phyloP scores from a whole-genome alignment of 2,797 vertebrate species.

The Pipistrellus pipistrellus region DNA sequence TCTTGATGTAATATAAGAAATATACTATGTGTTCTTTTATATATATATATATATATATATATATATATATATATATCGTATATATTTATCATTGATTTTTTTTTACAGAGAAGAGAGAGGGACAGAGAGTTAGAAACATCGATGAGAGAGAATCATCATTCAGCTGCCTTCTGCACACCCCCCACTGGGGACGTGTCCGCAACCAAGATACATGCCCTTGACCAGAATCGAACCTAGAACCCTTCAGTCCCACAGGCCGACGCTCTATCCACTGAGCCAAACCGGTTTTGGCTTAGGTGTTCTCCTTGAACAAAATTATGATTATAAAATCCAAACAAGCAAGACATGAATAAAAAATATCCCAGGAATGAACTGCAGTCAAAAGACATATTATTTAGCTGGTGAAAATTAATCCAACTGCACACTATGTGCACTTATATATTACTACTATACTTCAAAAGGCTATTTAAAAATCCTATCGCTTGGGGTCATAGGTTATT shows the following conservation, averaged over 20 bases:
- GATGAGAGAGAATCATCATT: too few species aligned
- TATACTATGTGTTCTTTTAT: background rate
- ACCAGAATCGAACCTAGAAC: too few species aligned
- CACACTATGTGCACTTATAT: background rate
- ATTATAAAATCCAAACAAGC: slow-evolving; percentile 35
- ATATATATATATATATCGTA: too few species aligned
- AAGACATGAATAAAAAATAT: slow-evolving; percentile 34
- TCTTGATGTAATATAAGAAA: slow-evolving; percentile 20
- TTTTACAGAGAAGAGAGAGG: too few species aligned
- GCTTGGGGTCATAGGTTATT: background rate
- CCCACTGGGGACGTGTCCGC: too few species aligned
- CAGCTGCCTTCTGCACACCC: too few species aligned
- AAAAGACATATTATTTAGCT: slow-evolving; percentile 50
- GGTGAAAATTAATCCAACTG: slow-evolving; percentile 55
- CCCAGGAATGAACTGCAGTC: background rate
- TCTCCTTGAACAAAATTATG: slow-evolving; percentile 31
- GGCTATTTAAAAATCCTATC: slow-evolving; percentile 34
- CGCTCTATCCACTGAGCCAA: too few species aligned
- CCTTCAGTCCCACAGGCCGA: too few species aligned
- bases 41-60: too few species aligned
- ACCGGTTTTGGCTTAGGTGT: background rate
- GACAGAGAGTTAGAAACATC: too few species aligned
- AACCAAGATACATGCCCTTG: too few species aligned
- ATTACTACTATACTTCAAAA: slow-evolving; percentile 33
- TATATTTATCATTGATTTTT: too few species aligned